phyloP scores from a whole-genome alignment of 2,113 vertebrate genomes.

The Microtus montanus region DNA sequence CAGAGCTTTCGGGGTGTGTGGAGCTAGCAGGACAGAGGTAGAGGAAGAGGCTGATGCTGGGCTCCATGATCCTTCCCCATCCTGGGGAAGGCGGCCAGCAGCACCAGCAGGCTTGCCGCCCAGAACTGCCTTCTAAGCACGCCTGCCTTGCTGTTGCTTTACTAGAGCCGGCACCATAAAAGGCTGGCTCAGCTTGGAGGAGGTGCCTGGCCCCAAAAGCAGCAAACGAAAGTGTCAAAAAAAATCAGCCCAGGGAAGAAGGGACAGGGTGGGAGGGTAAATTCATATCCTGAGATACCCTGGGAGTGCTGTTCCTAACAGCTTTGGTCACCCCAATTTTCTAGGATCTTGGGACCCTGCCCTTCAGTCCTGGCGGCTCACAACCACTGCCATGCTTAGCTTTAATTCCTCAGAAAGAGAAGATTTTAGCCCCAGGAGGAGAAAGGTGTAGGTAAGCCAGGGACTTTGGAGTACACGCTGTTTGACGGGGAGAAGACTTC shows the following conservation, averaged over 20 bases:
- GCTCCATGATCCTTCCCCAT: background rate
- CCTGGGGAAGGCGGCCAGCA: constrained; percentile 25
- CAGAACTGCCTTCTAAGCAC: constrained; percentile 49
- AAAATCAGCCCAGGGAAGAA: constrained; percentile 66
- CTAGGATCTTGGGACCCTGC: constrained; percentile 25
- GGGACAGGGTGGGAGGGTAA: background rate
- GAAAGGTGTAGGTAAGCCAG: background rate
- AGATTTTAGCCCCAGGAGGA: background rate
- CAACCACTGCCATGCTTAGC: rapidly evolving
- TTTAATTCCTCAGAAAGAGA: background rate
- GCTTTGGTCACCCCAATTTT: background rate
- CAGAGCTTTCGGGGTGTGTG: background rate
- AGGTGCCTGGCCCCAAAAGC: constrained; percentile 67
- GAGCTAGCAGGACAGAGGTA: background rate
- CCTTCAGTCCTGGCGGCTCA: background rate
- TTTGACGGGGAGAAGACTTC: background rate
- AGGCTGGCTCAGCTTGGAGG: constrained; percentile 67
- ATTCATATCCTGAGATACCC: background rate
- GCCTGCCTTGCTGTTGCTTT: background rate
- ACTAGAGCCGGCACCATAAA: constrained; percentile 69
- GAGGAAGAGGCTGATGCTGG: background rate
- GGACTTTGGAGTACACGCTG: background rate
- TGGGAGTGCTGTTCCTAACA: background rate
- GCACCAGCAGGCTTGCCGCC: background rate
- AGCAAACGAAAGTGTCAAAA: constrained; percentile 62